Conservation (phyloP, 2,113 vertebrate genomes). For the Deroptyus accipitrinus region DNA sequence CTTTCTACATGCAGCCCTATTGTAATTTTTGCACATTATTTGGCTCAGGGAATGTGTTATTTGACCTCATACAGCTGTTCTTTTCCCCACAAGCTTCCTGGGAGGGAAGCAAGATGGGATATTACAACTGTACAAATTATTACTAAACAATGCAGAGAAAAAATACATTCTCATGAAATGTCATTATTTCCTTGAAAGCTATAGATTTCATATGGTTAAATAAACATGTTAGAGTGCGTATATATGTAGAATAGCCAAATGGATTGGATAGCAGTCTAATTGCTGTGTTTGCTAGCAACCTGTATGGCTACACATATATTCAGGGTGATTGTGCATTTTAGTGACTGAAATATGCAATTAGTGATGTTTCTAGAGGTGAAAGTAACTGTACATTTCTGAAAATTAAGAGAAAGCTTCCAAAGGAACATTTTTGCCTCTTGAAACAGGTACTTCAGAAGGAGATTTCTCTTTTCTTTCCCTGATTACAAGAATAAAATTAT, state of each 20-base stretch:
- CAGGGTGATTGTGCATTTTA: background rate
- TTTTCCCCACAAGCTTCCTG: background rate
- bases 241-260: background rate
- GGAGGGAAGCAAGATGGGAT: background rate
- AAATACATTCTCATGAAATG: background rate
- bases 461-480: background rate
- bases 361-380: background rate
- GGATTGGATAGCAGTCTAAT: background rate
- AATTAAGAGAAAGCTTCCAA: background rate
- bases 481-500: background rate
- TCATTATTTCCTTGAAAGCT: background rate
- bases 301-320: background rate
- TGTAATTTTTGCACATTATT: background rate
- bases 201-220: background rate
- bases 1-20: background rate
- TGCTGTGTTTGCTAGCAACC: background rate
- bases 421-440: background rate
- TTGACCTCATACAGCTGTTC: background rate
- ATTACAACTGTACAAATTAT: background rate
- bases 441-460: background rate
- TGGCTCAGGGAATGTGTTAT: background rate
- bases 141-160: background rate
- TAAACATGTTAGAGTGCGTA: background rate
- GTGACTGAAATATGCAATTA: background rate
- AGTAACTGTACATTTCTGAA: background rate